These are phyloP conservation scores for Idaea dimidiata DNA, from an alignment of 2,888 invertebrate genomes.

Conservation along the genomic window DNA sequence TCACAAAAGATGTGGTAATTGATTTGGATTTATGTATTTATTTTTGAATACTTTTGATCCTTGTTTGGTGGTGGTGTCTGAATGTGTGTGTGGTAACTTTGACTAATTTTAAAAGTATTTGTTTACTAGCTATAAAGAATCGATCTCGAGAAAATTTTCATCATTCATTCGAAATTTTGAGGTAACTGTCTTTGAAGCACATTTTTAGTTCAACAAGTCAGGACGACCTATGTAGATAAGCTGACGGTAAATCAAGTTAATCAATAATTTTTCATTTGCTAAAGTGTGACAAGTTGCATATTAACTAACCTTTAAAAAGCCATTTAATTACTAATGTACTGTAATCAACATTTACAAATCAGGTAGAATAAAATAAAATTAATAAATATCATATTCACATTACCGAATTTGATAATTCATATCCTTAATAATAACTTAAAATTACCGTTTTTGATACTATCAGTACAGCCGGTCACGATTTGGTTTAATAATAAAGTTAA, in stretches of 20 bases:
- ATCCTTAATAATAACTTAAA: conserved; percentile 17
- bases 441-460: conserved; percentile 27
- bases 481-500: conserved; percentile 37
- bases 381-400: neutral
- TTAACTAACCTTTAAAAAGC: no score
- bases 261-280: no score
- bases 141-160: no score
- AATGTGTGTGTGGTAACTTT: conserved; percentile 37
- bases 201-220: no score
- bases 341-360: conserved; percentile 17
- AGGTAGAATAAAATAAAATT: conserved; percentile 12
- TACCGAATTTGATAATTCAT: conserved; percentile 13
- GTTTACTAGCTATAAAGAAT: no score
- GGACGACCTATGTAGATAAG: no score
- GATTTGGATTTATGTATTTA: conserved; percentile 67
- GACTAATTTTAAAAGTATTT: neutral
- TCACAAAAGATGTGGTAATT: conserved; percentile 74
- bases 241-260: no score
- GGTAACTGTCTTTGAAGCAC: no score
- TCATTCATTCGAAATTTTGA: no score
- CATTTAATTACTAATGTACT: no score
- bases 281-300: no score
- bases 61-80: conserved; percentile 45
- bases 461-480: conserved; percentile 40
- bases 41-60: conserved; percentile 62